Conservation (phyloP, 1,140 invertebrate genomes). For the Ceratosolen fusciceps region DNA sequence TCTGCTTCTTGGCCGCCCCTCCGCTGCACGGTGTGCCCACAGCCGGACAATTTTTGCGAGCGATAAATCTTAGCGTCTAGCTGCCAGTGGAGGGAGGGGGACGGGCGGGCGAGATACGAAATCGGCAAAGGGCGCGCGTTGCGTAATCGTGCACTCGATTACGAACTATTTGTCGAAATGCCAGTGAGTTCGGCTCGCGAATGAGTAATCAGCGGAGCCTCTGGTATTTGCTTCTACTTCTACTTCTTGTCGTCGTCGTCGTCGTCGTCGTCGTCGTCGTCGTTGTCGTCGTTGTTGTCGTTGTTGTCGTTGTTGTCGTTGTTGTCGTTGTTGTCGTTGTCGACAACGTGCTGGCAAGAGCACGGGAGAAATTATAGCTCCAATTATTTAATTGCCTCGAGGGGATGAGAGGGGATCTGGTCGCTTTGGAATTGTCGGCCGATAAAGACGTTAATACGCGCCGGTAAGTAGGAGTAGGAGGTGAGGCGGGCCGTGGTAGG, state of each 20-base stretch:
- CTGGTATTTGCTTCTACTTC: background rate
- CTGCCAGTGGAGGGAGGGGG: background rate
- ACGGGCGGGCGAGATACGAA: no score
- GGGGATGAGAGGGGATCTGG: background rate
- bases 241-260: no score
- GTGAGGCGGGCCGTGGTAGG: no score
- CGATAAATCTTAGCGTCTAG: background rate
- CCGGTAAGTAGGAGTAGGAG: no score
- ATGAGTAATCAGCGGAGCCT: background rate
- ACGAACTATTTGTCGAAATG: constrained; percentile 14
- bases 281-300: no score
- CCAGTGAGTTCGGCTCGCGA: background rate
- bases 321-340: no score
- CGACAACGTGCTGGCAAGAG: background rate
- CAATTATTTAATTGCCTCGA: constrained; percentile 1
- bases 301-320: no score
- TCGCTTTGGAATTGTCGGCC: background rate
- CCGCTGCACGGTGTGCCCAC: no score
- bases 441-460: no score
- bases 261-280: no score
- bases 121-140: background rate
- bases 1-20: no score
- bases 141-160: background rate
- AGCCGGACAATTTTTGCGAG: no score
- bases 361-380: background rate